These are phyloP conservation scores for Margarornis squamiger DNA, from an alignment of 2,797 vertebrate genomes.

Conservation along the genomic window DNA sequence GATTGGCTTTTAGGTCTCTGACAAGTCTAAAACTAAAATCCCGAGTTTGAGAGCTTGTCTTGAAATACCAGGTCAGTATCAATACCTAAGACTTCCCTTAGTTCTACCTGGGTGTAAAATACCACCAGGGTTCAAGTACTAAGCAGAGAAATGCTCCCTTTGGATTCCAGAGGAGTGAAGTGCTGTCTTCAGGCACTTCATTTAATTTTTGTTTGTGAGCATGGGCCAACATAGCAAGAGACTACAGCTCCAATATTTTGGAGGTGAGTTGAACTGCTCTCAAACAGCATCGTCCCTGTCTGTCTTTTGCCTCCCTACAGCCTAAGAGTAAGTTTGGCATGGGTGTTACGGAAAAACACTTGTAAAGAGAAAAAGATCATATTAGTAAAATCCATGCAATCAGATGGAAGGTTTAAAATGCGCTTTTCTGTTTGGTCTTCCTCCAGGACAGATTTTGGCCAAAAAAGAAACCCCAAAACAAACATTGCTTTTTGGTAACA, in stretches of 20 bases:
- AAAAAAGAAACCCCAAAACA: neutral
- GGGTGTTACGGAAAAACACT: neutral
- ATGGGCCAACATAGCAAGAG: neutral
- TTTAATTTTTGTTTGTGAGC: neutral
- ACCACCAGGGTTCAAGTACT: neutral
- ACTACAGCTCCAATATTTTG: neutral
- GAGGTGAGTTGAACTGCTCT: neutral
- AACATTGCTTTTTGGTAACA: neutral
- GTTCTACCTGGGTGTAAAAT: neutral
- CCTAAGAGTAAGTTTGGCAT: neutral
- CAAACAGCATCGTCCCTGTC: neutral
- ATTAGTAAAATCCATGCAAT: neutral
- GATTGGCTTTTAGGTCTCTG: neutral
- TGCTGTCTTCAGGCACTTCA: neutral
- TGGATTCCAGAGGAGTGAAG: neutral
- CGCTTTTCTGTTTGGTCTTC: neutral
- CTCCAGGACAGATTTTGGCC: neutral
- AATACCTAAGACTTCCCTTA: neutral
- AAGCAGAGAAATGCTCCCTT: neutral
- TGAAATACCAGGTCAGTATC: neutral
- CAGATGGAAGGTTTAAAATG: neutral
- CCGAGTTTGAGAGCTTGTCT: neutral
- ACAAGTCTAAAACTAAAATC: neutral
- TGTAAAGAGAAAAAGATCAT: neutral
- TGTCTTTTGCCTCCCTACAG: neutral